Percentiles rank a stretch among this genome's conserved stretches.
Conservation (phyloP, 2,113 vertebrate genomes). For the Cynocephalus volans region DNA sequence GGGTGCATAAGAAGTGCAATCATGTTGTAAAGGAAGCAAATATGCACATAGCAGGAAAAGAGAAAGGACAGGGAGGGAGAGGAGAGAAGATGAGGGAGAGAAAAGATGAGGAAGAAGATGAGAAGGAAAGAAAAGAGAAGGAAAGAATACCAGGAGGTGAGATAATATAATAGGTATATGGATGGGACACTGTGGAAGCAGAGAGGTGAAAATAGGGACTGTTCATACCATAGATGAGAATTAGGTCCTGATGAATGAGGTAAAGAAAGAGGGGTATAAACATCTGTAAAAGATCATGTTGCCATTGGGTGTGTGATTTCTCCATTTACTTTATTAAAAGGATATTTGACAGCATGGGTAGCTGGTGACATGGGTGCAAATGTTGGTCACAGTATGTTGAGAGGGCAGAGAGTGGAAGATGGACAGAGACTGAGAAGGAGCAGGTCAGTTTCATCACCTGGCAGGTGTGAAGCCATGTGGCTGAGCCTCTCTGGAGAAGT, state of each 20-base stretch:
- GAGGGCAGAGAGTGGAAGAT: not conserved
- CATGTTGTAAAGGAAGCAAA: not conserved
- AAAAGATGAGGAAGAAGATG: too few relatives aligned
- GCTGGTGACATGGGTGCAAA: not conserved
- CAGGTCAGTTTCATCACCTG: not conserved
- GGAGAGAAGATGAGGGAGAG: too few relatives aligned
- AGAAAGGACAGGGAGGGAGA: not conserved
- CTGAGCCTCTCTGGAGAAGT: not conserved
- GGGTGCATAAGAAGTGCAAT: not conserved
- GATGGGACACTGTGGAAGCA: not conserved
- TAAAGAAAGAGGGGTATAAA: not conserved
- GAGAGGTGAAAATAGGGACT: not conserved
- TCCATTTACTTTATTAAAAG: not conserved
- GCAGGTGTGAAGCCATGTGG: not conserved
- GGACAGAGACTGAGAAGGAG: not conserved
- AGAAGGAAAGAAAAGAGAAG: not conserved
- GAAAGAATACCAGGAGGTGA: not conserved
- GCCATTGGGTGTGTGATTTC: not conserved
- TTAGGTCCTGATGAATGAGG: not conserved
- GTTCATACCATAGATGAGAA: not conserved
- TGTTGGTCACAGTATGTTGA: not conserved
- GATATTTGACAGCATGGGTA: not conserved
- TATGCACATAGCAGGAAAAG: too few relatives aligned
- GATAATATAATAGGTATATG: not conserved
- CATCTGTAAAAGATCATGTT: not conserved